These are phyloP conservation scores for Grammomys dolichurus DNA, from an alignment of 2,113 vertebrate genomes.

Conservation along the genomic window DNA sequence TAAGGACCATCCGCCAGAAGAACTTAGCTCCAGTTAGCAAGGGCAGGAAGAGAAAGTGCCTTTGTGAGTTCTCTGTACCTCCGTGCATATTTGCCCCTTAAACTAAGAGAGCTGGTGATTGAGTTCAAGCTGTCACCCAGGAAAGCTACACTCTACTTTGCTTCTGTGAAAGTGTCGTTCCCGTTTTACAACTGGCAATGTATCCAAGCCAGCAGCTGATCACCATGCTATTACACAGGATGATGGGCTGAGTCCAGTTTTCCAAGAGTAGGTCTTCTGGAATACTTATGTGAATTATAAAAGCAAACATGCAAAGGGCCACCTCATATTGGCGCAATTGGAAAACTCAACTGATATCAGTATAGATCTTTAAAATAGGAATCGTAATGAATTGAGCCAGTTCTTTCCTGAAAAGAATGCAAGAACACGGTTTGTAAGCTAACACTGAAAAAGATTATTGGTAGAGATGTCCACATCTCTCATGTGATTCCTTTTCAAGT, in stretches of 20 bases:
- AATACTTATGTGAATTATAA: background rate
- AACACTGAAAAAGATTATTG: background rate
- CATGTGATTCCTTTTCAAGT: background rate
- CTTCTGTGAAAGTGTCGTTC: slow-evolving; percentile 45
- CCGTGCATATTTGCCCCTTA: background rate
- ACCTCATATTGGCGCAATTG: background rate
- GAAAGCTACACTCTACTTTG: slow-evolving; percentile 34
- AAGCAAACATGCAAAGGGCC: background rate
- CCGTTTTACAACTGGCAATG: slow-evolving; percentile 32
- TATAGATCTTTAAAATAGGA: background rate
- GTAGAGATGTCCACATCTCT: background rate
- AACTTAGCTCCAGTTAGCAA: slow-evolving; percentile 46
- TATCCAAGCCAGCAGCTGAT: slow-evolving; percentile 47
- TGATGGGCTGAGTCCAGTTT: background rate
- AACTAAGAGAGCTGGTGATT: slow-evolving; percentile 47
- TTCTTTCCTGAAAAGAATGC: background rate
- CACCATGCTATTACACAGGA: background rate
- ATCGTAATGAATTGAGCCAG: background rate
- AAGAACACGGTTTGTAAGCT: background rate
- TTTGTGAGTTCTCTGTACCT: slow-evolving; percentile 1
- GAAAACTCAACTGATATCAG: background rate
- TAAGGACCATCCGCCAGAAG: slow-evolving; percentile 41
- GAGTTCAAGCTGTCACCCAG: slow-evolving; percentile 48
- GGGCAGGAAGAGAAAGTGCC: background rate
- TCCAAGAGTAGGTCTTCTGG: background rate